A percentile compares a stretch with the other conserved stretches of the same genome.
phyloP scores from a whole-genome alignment of 2,113 vertebrate genomes.

The Nothocercus nigrocapillus region DNA sequence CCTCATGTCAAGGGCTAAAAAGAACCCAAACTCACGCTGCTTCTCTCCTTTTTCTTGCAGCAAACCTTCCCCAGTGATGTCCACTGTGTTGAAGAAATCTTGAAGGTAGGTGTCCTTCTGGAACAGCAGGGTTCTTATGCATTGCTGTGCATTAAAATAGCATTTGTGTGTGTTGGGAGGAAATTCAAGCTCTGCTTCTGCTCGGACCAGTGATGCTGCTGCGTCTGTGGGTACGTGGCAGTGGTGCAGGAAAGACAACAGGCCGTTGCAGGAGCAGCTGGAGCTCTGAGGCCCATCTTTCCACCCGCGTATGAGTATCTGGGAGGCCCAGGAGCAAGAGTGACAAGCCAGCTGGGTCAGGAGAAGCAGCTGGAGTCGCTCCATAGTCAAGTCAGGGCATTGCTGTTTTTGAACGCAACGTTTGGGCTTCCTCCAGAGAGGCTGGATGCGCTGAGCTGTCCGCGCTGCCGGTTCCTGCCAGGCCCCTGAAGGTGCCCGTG shows the following conservation, averaged over 20 bases:
- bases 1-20: not conserved
- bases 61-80: constrained; percentile 84
- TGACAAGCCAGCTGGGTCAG: accelerated
- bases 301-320: not conserved
- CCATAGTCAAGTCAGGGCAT: accelerated
- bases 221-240: not conserved
- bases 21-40: not conserved
- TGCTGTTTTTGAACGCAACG: not conserved
- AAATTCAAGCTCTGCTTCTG: not conserved
- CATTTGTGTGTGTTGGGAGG: too few species aligned
- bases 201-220: not conserved
- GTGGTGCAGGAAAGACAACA: not conserved
- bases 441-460: accelerated
- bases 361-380: not conserved
- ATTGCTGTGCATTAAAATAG: not conserved
- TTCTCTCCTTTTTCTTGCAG: constrained; percentile 37
- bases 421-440: accelerated
- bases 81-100: constrained; percentile 90
- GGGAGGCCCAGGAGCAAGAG: not conserved
- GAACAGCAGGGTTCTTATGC: not conserved
- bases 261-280: not conserved
- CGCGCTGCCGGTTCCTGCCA: not conserved
- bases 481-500: accelerated
- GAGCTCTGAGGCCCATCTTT: not conserved
- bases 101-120: constrained; percentile 83